These are phyloP conservation scores for Drosophila diplacantha DNA, from an alignment of 2,888 invertebrate genomes.

Conservation along the genomic window DNA sequence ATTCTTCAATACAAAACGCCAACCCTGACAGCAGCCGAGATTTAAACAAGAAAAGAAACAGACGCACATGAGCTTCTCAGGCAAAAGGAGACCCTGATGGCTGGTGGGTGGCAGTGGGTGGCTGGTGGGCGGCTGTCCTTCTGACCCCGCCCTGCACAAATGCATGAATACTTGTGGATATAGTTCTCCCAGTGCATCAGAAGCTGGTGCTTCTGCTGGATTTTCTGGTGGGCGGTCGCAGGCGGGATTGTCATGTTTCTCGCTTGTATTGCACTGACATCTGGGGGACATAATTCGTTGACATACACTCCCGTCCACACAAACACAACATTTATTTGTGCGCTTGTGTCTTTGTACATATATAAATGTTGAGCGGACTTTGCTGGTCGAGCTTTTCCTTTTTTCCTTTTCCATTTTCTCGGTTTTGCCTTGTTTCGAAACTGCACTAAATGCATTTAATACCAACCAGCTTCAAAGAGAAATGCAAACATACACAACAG, in stretches of 20 bases:
- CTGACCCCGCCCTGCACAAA: conserved; percentile 45
- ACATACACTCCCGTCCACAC: conserved; percentile 33
- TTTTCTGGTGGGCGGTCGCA: conserved; percentile 27
- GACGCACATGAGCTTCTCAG: conserved; percentile 31
- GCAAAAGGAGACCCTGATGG: neutral
- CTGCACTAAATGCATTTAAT: conserved; percentile 50
- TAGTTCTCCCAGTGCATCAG: conserved; percentile 47
- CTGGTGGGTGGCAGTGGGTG: neutral
- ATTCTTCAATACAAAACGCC: neutral
- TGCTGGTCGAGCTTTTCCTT: conserved; percentile 8
- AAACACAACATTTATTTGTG: conserved; percentile 29
- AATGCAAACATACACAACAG: conserved; percentile 1
- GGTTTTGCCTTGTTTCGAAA: conserved; percentile 46
- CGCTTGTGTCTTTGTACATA: conserved; percentile 16
- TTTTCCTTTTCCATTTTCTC: conserved; percentile 11
- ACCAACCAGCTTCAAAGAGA: conserved; percentile 25
- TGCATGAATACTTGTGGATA: conserved; percentile 62
- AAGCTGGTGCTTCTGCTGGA: conserved; percentile 40
- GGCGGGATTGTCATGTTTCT: conserved; percentile 59
- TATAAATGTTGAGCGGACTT: conserved; percentile 28
- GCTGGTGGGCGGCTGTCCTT: neutral
- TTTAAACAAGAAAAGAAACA: conserved; percentile 54
- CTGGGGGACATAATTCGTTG: conserved; percentile 64
- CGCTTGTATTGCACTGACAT: conserved; percentile 63
- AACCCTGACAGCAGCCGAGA: conserved; percentile 40